These are phyloP conservation scores for Trichopria drosophilae DNA, from an alignment of 2,888 invertebrate genomes.

Conservation along the genomic window DNA sequence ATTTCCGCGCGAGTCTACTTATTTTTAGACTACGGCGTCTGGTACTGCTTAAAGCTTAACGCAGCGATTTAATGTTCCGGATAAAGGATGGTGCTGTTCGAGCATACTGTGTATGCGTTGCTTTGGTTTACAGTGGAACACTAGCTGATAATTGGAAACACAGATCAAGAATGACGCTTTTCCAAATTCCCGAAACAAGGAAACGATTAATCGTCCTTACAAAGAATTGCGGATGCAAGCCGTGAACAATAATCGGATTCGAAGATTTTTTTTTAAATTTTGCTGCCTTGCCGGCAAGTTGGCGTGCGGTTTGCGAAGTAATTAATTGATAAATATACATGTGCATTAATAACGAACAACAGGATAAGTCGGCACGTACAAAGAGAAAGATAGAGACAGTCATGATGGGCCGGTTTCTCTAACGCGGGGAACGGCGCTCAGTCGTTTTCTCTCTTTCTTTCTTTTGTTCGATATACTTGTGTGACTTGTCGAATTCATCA, in stretches of 20 bases:
- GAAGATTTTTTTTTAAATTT: neutral
- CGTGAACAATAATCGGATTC: neutral
- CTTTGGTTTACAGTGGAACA: slow-evolving; percentile 23
- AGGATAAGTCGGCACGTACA: slow-evolving; percentile 33
- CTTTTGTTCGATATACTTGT: neutral
- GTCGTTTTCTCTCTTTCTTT: slow-evolving; percentile 22
- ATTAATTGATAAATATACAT: slow-evolving; percentile 28
- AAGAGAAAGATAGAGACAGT: slow-evolving; percentile 39
- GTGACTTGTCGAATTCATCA: slow-evolving; percentile 10
- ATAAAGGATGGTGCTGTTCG: slow-evolving; percentile 32
- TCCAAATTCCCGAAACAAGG: slow-evolving; percentile 28
- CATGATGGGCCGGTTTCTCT: slow-evolving; percentile 1
- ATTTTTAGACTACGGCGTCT: slow-evolving; percentile 34
- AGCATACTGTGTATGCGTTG: slow-evolving; percentile 20
- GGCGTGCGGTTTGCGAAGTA: slow-evolving; percentile 44
- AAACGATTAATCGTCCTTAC: slow-evolving; percentile 23
- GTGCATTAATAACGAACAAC: slow-evolving; percentile 28
- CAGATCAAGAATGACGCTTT: slow-evolving; percentile 38
- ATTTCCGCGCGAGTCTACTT: slow-evolving; percentile 33
- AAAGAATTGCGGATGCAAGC: slow-evolving; percentile 1
- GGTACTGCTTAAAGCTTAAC: slow-evolving; percentile 35
- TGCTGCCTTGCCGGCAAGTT: slow-evolving; percentile 46
- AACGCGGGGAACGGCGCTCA: slow-evolving; percentile 16
- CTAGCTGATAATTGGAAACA: slow-evolving; percentile 23
- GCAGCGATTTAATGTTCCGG: slow-evolving; percentile 38